Evolutionary conservation across 2,888 invertebrate genomes (phyloP), one percentile per base, ranked within the genome.

Genomic region (Cheilosia pagana): DNA sequence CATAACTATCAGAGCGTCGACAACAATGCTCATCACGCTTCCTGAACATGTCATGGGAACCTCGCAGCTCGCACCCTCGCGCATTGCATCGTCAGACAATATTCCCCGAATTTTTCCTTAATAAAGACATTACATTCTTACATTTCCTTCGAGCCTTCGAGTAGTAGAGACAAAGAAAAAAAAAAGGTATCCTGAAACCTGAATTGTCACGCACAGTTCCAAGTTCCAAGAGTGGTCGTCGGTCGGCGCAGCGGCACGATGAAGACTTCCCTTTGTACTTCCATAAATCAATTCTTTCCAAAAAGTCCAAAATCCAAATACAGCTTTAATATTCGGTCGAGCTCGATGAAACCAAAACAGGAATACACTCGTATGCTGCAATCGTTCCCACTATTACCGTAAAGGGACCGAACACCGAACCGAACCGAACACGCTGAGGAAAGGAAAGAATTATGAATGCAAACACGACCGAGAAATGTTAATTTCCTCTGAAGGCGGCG

Each of bases 381-480:
- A 35, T 74, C 78, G 78, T 78, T 77, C 65, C 71, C 76, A 76
- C 65, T 71, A 63, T 71, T 83, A 62, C 68, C 78, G 78, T 63
- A 78, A 78, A 78, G 74, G 78, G 67, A 78, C 74, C 31, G 43
- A 39, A 52, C 63, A 74, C 45, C n/a, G n/a, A n/a, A n/a, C n/a
- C n/a, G 78, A 62, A 78, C 74, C 31, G 43, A 39, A 52, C 63
- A 74, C 45, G 21, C 21, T 21, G 25, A 57, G 45, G 63, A 68
- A 65, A 79, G 65, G 75, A 55, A 57, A 85, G 75, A 85, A 85
- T 85, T 85, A 85, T 85, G 85, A 85, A 85, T 85, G 85, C 85
- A 85, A 85, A 85, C 85, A 85, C 75, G 81, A 85, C 71, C 70
- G 71, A 85, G 85, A 85, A 85, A 85, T 85, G 85, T 85, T 81